Percentiles rank a stretch among this genome's conserved stretches.
phyloP scores from a whole-genome alignment of 2,888 invertebrate species.

The Drosophila vallismaia region DNA sequence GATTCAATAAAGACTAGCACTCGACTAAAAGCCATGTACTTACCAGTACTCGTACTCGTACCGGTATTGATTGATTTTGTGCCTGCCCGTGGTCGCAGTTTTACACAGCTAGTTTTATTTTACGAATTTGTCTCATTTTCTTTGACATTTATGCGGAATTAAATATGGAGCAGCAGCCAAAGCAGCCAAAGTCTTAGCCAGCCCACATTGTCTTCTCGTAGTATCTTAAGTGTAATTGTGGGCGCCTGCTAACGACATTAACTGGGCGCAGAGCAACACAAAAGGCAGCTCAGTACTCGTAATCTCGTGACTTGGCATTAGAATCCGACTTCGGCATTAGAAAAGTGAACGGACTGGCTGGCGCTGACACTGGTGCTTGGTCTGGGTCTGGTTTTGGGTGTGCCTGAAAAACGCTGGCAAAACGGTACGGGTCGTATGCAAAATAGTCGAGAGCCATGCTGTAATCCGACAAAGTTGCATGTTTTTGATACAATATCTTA shows the following conservation, averaged over 20 bases:
- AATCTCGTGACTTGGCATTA: conserved; percentile 50
- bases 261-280: conserved; percentile 17
- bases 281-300: conserved; percentile 15
- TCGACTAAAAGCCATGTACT: conserved; percentile 4
- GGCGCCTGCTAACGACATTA: conserved; percentile 29
- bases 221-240: conserved; percentile 30
- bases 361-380: not conserved
- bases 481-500: conserved; percentile 38
- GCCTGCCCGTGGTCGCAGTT: not conserved
- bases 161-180: conserved; percentile 14
- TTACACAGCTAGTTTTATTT: not conserved
- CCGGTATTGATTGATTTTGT: not conserved
- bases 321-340: conserved; percentile 37
- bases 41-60: not conserved
- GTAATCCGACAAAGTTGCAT: conserved; percentile 22
- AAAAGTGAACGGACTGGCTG: conserved; percentile 63
- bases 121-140: not conserved
- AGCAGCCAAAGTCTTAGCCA: conserved; percentile 1
- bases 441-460: conserved; percentile 17
- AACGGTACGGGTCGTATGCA: conserved; percentile 29
- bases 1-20: not conserved
- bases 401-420: conserved; percentile 39
- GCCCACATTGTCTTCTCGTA: conserved; percentile 10
- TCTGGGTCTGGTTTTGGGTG: conserved; percentile 48
- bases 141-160: conserved; percentile 3